Percentiles rank a stretch among this genome's conserved stretches.
These are phyloP conservation scores for Pyrochroa serraticornis DNA, from an alignment of 2,888 invertebrate species.

Conservation along the genomic window DNA sequence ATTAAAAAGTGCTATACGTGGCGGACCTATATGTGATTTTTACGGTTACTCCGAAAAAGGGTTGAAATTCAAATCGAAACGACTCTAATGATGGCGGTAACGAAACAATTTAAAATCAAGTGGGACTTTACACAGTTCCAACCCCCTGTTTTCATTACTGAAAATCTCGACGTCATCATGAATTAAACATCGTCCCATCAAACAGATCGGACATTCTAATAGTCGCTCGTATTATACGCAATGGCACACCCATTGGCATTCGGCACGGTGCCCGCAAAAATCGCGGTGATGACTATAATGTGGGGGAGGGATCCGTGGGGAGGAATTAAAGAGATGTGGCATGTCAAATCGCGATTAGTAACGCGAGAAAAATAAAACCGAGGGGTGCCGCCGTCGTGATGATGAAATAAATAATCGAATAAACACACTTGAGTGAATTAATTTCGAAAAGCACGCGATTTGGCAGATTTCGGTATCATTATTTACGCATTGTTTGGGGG, in stretches of 20 bases:
- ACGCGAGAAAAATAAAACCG: slow-evolving; percentile 53
- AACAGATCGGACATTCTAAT: not conserved
- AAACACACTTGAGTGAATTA: slow-evolving; percentile 56
- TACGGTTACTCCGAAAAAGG: no score
- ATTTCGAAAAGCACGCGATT: slow-evolving; percentile 53
- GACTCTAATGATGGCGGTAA: no score
- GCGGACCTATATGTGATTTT: no score
- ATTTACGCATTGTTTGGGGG: slow-evolving; percentile 17
- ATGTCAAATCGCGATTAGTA: slow-evolving; percentile 58
- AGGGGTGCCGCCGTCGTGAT: slow-evolving; percentile 41
- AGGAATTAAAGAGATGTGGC: slow-evolving; percentile 52
- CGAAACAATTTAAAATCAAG: no score
- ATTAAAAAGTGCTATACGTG: no score
- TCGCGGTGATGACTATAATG: slow-evolving; percentile 17
- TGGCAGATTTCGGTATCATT: slow-evolving; percentile 17
- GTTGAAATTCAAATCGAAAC: no score
- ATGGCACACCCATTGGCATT: slow-evolving; percentile 1
- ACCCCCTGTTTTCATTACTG: no score
- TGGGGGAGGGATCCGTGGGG: slow-evolving; percentile 29
- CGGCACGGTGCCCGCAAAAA: slow-evolving; percentile 13
- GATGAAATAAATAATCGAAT: slow-evolving; percentile 57
- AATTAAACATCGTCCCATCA: slow-evolving; percentile 20
- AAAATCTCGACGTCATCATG: slow-evolving; percentile 9
- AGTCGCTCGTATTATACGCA: no score
- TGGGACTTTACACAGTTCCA: no score